Evolutionary conservation across 1,140 invertebrate genomes (phyloP).

Genomic region (Drosophila watanabei): DNA sequence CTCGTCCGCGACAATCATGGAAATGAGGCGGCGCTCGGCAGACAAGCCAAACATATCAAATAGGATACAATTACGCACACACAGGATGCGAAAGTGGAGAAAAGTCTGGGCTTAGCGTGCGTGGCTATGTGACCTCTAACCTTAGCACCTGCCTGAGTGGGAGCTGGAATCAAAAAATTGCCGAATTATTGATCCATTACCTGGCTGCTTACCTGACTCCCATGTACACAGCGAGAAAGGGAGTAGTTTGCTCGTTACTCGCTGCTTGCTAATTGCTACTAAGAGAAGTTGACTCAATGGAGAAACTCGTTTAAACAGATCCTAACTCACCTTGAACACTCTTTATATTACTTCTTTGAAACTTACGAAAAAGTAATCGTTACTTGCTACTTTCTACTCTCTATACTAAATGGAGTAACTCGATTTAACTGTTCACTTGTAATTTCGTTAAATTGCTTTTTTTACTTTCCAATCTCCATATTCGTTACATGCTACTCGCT

Average conservation of each 20-base stretch:
- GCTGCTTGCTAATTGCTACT: background rate
- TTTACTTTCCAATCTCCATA: too few relatives aligned
- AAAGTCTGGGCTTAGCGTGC: constrained; percentile 35
- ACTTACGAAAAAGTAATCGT: background rate
- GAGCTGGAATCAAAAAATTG: constrained; percentile 43
- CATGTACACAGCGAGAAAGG: background rate
- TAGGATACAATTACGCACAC: constrained; percentile 29
- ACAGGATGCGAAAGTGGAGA: background rate
- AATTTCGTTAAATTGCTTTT: too few relatives aligned
- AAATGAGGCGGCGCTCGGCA: constrained; percentile 28
- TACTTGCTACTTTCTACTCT: too few relatives aligned
- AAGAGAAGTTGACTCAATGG: too few relatives aligned
- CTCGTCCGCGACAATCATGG: constrained; percentile 23
- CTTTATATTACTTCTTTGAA: too few relatives aligned
- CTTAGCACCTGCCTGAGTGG: constrained; percentile 17
- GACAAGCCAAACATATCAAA: constrained; percentile 38
- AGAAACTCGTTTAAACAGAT: too few relatives aligned
- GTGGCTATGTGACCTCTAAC: constrained; percentile 26
- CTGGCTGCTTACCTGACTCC: constrained; percentile 17
- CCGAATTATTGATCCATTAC: constrained; percentile 53
- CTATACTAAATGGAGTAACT: too few relatives aligned
- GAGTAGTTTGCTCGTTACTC: background rate
- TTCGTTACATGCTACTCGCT: too few relatives aligned
- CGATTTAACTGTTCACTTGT: too few relatives aligned
- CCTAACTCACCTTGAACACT: too few relatives aligned